Percentiles rank a stretch among this genome's conserved stretches.
Conservation (phyloP, 2,888 invertebrate genomes). For the Phaonia tiefii region DNA sequence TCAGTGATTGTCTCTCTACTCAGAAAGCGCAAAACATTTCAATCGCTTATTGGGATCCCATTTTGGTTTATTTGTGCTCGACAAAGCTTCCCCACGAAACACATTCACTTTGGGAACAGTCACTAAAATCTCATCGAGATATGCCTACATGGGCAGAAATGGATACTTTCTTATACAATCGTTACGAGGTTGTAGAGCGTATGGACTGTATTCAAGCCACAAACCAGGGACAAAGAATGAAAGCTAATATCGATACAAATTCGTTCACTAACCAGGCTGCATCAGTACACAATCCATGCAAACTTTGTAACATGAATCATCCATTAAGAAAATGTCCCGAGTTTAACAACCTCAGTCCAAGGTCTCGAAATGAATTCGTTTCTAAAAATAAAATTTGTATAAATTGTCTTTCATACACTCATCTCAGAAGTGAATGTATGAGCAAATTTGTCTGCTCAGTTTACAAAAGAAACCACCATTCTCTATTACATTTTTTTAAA, state of each 20-base stretch:
- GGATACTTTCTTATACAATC: conserved; percentile 32
- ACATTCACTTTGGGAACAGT: too few relatives aligned
- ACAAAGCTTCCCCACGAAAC: too few relatives aligned
- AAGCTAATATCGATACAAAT: background rate
- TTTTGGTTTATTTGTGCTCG: too few relatives aligned
- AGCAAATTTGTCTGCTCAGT: background rate
- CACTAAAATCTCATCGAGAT: conserved; percentile 10
- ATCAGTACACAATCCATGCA: background rate
- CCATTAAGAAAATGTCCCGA: too few relatives aligned
- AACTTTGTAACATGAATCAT: background rate
- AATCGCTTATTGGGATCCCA: conserved; percentile 40
- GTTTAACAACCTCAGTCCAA: background rate
- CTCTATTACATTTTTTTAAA: conserved; percentile 40
- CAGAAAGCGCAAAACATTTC: conserved; percentile 22
- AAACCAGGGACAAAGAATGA: background rate
- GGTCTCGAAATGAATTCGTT: conserved; percentile 19
- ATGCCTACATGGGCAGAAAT: conserved; percentile 41
- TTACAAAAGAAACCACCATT: conserved; percentile 11
- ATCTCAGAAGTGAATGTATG: conserved; percentile 1
- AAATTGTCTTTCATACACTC: conserved; percentile 17
- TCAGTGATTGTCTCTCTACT: conserved; percentile 33
- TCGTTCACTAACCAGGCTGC: background rate
- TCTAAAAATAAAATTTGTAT: conserved; percentile 17
- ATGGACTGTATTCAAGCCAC: background rate
- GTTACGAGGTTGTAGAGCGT: conserved; percentile 32